Evolutionary conservation across 2,888 invertebrate species (phyloP), one percentile per base, ranked within the genome.

Genomic region (Lepetodrilus schrolli): DNA sequence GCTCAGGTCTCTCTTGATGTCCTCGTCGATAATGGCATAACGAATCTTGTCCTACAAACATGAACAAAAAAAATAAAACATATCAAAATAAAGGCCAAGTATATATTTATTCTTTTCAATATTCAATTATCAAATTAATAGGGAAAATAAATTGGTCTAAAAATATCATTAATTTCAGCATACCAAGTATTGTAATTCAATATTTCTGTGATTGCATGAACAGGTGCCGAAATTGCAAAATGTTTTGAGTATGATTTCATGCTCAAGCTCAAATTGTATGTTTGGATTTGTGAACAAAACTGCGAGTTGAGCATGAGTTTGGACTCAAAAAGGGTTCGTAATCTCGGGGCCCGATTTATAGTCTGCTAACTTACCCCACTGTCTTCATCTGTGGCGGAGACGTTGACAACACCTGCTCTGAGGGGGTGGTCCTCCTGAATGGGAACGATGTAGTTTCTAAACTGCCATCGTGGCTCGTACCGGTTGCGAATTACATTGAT

Each of bases 381-480:
- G 65, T 83, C 82, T 1, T 1, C 30, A 49, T 86, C 86, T 17
- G 71, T 58, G 65, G 88, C 88, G 1, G 78, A 78, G 1, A 85
- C 83, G 51, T 79, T 76, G 5, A 80, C 49, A 10, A 80, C 77
- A 26, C 17, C 50, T 0, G 17, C 48, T n/a, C 74, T 49, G 4
- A 75, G 65, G 4, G 76, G 75, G 20, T 77, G 75, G 66, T 83
- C 80, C 66, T 86, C 86, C 4, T 79, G 66, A 10, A 87, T 83
- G 2, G 17, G 74, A 0, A 73, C 73, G 1, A 1, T 7, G 23
- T 75, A 80, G 0, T 10, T n/a, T 7, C 70, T 34, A 4, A 80
- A 43, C 0, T 8, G 20, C 80, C 97, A 98, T 65, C 93, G 93
- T 0, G 98, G 98, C n/a, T 37, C 26, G 38, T 73, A 69, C 13